phyloP scores from a whole-genome alignment of 2,113 vertebrate genomes.

The Cephalopholis sonnerati region DNA sequence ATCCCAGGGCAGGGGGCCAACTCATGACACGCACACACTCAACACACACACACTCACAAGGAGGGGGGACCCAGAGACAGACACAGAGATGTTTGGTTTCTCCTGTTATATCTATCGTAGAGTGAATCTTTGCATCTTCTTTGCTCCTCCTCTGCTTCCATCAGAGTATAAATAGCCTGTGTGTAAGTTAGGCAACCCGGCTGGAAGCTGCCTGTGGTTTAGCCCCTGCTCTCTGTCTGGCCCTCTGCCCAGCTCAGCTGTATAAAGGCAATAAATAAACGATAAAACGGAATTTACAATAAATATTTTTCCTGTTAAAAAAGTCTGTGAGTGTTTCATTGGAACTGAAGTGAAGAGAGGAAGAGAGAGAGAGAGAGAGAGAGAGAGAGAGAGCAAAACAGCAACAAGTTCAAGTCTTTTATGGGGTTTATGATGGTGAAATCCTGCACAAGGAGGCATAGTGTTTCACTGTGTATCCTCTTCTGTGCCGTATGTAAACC shows the following conservation, averaged over 20 bases:
- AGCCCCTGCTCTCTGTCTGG: conserved; percentile 35
- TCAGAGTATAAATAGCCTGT: conserved; percentile 40
- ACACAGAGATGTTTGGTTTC: conserved; percentile 3
- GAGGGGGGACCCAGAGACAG: neutral
- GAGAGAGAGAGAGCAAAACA: neutral
- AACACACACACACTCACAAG: conserved; percentile 5
- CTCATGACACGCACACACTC: conserved; percentile 52
- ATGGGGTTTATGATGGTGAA: neutral
- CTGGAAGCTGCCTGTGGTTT: conserved; percentile 18
- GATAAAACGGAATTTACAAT: conserved; percentile 52
- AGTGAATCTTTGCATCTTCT: conserved; percentile 20
- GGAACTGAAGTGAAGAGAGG: neutral
- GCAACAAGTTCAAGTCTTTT: conserved; percentile 41
- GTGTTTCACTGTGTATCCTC: neutral
- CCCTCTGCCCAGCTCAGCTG: conserved; percentile 16
- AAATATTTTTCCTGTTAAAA: conserved; percentile 48
- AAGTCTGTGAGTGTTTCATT: conserved; percentile 22
- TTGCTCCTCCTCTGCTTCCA: neutral
- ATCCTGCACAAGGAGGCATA: neutral
- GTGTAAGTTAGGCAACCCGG: conserved; percentile 15
- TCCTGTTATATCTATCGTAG: conserved; percentile 22
- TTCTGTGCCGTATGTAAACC: neutral
- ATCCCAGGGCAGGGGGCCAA: conserved; percentile 44
- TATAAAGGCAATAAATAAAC: conserved; percentile 57
- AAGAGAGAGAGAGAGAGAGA: neutral